These are phyloP conservation scores for Coendou prehensilis DNA, from an alignment of 2,797 vertebrate species.

Conservation along the genomic window DNA sequence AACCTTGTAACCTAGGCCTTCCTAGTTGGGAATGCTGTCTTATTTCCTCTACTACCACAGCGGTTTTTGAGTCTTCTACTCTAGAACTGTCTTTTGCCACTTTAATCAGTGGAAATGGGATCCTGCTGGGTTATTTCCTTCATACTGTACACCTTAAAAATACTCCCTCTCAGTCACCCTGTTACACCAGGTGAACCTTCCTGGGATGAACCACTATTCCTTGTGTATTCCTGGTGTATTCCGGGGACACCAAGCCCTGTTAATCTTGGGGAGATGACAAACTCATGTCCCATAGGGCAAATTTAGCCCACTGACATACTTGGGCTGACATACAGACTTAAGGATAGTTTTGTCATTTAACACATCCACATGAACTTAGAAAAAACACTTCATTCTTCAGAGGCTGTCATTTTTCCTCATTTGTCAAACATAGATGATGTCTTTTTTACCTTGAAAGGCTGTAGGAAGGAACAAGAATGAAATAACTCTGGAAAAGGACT, in stretches of 20 bases:
- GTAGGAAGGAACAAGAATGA: not conserved
- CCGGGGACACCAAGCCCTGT: not conserved
- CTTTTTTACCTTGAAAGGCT: not conserved
- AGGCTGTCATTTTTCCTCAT: not conserved
- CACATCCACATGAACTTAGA: constrained; percentile 22
- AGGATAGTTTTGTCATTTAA: constrained; percentile 7
- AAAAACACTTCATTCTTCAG: not conserved
- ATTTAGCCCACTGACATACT: not conserved
- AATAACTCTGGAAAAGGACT: constrained; percentile 3
- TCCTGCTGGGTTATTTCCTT: not conserved
- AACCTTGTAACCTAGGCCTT: not conserved
- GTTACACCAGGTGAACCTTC: not conserved
- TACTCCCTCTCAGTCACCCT: not conserved
- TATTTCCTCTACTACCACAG: not conserved
- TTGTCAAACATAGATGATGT: not conserved
- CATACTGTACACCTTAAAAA: not conserved
- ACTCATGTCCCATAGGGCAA: not conserved
- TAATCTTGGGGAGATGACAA: not conserved
- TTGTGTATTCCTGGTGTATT: not conserved
- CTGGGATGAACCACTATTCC: not conserved
- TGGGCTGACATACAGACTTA: too few relatives aligned
- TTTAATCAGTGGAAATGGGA: not conserved
- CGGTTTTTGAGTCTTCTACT: not conserved
- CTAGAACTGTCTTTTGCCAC: not conserved
- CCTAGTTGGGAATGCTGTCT: not conserved